Evolutionary conservation across 2,797 vertebrate genomes (phyloP), one percentile per base, ranked within the genome.

Genomic region (Lacerta bilineata): DNA sequence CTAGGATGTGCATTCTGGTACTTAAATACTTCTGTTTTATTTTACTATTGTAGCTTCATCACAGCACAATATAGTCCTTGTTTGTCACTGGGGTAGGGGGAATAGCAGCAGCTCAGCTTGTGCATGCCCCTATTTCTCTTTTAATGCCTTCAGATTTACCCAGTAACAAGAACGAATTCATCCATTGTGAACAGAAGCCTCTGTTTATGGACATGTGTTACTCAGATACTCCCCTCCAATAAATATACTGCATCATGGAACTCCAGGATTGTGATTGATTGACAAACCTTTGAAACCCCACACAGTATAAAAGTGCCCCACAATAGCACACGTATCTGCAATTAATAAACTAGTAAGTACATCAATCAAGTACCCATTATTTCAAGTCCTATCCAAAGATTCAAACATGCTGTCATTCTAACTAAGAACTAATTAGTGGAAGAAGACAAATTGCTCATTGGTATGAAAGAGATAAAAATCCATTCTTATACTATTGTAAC

Each of bases 371-470:
- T 25, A 80, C 88, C n/a, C 36, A 13, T 87, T 68, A 71, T n/a
- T 89, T 50, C 89, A 90, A 71, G 89, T 81, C 6, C 41, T 72
- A 59, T 15, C 61, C 9, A 72, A 50, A 66, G 25, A 88, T 33
- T 90, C 90, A 92, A 91, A 93, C 36, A 66, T 6, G 90, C 25
- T 43, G n/a, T 9, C 4, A 41, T 20, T 50, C 43, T 50, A 77
- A 74, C 39, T 83, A 91, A 25, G 55, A 46, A 69, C 36, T 83
- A 69, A 66, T 15, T 50, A 83, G 68, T 1, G 79, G 39, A n/a
- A 71, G 86, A 68, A 90, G 33, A 29, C 59, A 72, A 93, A 88
- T 27, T 61, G 4, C 10, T 91, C 7, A 71, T 81, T 90, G 78
- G 87, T 85, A 86, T 4, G 10, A 36, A 76, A 91, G 88, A 84